These are phyloP conservation scores for Mycetomoellerius zeteki DNA, from an alignment of 1,140 invertebrate species.

Conservation along the genomic window DNA sequence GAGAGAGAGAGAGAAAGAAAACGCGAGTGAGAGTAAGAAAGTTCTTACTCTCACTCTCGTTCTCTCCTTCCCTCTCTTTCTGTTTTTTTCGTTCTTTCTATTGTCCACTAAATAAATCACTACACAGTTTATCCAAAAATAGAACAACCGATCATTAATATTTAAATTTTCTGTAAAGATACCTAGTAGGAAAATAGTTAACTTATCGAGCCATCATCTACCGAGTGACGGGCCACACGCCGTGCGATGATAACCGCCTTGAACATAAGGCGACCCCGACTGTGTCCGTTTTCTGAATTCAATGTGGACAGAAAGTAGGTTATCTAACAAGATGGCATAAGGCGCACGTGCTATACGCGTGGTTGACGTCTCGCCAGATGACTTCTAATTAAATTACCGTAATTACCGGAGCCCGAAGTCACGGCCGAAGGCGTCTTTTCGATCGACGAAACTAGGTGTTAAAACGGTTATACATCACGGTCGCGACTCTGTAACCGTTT, in stretches of 20 bases:
- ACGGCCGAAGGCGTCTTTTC: constrained; percentile 34
- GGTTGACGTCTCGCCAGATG: constrained; percentile 71
- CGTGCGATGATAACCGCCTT: constrained; percentile 73
- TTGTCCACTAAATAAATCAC: no score
- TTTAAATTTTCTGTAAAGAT: neutral
- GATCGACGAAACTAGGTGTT: constrained; percentile 33
- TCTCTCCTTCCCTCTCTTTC: no score
- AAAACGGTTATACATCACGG: constrained; percentile 36
- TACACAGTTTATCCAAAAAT: no score
- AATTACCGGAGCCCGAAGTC: constrained; percentile 63
- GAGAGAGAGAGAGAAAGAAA: no score
- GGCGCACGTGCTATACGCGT: constrained; percentile 78
- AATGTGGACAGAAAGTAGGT: constrained; percentile 60
- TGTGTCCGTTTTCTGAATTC: constrained; percentile 63
- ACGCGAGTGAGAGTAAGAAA: no score
- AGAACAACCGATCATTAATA: neutral
- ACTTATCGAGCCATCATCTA: constrained; percentile 44
- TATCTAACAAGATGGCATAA: constrained; percentile 73
- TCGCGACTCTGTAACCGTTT: neutral
- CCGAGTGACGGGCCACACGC: constrained; percentile 39
- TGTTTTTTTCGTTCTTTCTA: no score
- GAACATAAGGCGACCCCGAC: constrained; percentile 73
- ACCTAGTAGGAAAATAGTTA: neutral
- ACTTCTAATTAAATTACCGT: constrained; percentile 79
- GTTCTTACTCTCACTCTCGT: no score